Percentiles rank a stretch among this genome's conserved stretches.
phyloP scores from a whole-genome alignment of 1,140 invertebrate species.

The Ceratitis capitata region DNA sequence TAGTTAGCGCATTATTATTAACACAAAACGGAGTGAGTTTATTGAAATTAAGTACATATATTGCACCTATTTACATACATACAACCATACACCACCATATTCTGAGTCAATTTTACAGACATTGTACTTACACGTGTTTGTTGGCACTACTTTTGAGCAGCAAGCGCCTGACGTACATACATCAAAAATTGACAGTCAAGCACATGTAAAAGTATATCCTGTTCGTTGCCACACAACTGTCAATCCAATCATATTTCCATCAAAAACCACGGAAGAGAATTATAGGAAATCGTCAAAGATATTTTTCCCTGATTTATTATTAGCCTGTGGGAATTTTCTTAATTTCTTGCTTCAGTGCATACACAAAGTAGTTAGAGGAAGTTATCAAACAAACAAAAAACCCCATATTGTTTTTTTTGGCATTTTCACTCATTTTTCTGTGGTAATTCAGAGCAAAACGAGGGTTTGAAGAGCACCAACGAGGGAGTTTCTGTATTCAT shows the following conservation, averaged over 20 bases:
- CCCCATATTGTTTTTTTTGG: too few species aligned
- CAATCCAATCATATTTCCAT: neutral
- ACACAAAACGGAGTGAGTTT: neutral
- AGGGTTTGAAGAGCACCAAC: too few species aligned
- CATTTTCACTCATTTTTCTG: neutral
- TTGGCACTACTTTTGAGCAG: neutral
- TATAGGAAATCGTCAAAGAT: neutral
- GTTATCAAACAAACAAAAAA: too few species aligned
- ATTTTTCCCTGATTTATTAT: neutral
- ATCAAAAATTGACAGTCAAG: neutral
- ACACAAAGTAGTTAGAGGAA: neutral
- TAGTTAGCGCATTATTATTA: neutral
- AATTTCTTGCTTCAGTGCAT: slow-evolving; percentile 11
- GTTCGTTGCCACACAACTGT: neutral
- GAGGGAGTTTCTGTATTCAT: too few species aligned
- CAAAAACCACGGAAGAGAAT: neutral
- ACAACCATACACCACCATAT: too few species aligned
- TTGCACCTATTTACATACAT: neutral
- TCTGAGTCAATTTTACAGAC: neutral
- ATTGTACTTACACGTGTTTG: neutral
- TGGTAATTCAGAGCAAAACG: too few species aligned
- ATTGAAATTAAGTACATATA: neutral
- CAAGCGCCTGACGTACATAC: neutral
- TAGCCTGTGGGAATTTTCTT: neutral
- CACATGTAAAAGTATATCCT: slow-evolving; percentile 2